A percentile compares a stretch with the other conserved stretches of the same genome.
phyloP scores from a whole-genome alignment of 1,140 invertebrate species.

The Neotoxoptera formosana region DNA sequence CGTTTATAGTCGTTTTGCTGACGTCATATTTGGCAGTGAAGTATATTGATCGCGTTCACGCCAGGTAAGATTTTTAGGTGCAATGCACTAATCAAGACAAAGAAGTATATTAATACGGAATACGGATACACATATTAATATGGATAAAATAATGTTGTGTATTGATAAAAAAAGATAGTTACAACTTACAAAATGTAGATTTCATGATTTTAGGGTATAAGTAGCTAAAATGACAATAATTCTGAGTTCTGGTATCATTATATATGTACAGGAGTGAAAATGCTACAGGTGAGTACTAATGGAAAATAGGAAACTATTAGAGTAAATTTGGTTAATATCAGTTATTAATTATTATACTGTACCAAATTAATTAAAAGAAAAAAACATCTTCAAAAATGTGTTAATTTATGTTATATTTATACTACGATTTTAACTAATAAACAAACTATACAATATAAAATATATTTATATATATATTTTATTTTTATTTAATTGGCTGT shows the following conservation, averaged over 20 bases:
- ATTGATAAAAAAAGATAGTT: not conserved
- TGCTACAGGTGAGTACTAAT: not conserved
- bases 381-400: not conserved
- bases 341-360: no score
- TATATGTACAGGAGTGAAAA: not conserved
- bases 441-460: not conserved
- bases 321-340: not conserved
- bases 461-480: no score
- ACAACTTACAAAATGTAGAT: not conserved
- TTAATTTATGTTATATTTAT: not conserved
- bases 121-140: no score
- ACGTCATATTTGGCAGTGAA: constrained; percentile 56
- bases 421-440: not conserved
- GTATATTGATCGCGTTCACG: constrained; percentile 52
- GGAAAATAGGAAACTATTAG: not conserved
- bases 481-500: no score
- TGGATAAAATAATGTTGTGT: not conserved
- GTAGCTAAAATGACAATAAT: not conserved
- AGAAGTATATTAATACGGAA: not conserved
- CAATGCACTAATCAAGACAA: constrained; percentile 14
- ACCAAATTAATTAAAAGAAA: not conserved
- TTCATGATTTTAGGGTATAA: not conserved
- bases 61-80: constrained; percentile 56
- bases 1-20: constrained; percentile 54
- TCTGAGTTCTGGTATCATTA: not conserved